Percentiles rank a stretch among this genome's conserved stretches.
Evolutionary conservation across 2,113 vertebrate species (phyloP).

Genomic region (Heteronetta atricapilla): DNA sequence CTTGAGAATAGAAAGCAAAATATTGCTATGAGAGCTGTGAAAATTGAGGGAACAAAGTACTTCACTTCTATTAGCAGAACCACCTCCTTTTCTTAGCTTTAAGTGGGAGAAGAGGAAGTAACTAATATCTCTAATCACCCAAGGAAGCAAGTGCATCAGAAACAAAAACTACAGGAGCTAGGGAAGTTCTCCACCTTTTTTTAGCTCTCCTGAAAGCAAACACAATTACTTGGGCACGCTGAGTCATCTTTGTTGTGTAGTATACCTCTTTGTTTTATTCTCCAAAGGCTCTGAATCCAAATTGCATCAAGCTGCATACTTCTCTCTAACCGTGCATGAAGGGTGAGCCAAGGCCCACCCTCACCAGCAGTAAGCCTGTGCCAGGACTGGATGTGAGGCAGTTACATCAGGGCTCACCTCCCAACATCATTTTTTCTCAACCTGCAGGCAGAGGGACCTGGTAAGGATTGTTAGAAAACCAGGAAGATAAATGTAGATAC

Average conservation of each 20-base stretch:
- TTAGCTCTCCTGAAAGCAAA: background rate
- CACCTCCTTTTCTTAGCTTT: background rate
- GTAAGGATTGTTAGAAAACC: background rate
- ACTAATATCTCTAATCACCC: background rate
- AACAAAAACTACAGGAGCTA: background rate
- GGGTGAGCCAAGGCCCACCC: background rate
- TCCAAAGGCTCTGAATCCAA: background rate
- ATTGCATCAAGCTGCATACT: background rate
- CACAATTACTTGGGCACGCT: background rate
- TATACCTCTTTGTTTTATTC: background rate
- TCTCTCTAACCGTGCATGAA: background rate
- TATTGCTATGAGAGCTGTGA: background rate
- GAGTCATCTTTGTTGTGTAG: background rate
- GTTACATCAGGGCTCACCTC: background rate
- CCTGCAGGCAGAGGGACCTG: background rate
- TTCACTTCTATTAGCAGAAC: background rate
- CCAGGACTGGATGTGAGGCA: background rate
- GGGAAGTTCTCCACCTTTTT: background rate
- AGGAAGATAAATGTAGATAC: background rate
- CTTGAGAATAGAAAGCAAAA: background rate
- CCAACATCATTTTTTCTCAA: background rate
- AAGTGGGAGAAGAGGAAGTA: conserved; percentile 21
- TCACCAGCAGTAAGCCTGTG: background rate
- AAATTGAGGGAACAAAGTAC: background rate
- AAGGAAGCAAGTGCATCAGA: background rate